A percentile compares a stretch with the other conserved stretches of the same genome.
These are phyloP conservation scores for Itoplectis maculator DNA, from an alignment of 2,888 invertebrate species.

Conservation along the genomic window DNA sequence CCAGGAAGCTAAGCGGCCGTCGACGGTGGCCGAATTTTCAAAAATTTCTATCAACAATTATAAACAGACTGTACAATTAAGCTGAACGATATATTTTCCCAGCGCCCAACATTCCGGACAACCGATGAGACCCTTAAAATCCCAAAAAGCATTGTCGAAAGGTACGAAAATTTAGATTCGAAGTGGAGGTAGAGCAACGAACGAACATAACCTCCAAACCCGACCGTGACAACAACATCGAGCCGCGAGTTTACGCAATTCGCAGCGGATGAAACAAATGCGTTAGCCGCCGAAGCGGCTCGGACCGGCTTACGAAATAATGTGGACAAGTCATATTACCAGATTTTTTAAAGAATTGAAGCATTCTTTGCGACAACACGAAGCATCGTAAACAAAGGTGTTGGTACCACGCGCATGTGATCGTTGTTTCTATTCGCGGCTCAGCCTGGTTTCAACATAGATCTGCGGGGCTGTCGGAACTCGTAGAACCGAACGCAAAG, in stretches of 20 bases:
- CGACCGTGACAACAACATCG: neutral
- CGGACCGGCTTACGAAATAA: constrained; percentile 25
- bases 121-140: neutral
- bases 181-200: neutral
- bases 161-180: neutral
- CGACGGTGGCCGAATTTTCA: neutral
- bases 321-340: constrained; percentile 84
- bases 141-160: neutral
- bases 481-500: neutral
- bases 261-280: neutral
- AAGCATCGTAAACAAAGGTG: constrained; percentile 79
- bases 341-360: constrained; percentile 92
- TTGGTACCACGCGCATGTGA: constrained; percentile 48
- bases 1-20: neutral
- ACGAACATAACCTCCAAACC: constrained; percentile 8
- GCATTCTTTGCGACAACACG: constrained; percentile 86
- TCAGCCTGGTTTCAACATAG: neutral
- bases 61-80: neutral
- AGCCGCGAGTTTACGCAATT: neutral
- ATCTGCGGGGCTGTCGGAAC: neutral
- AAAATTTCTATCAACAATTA: neutral
- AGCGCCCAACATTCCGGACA: neutral
- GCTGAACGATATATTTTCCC: no score
- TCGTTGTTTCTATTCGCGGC: constrained; percentile 41
- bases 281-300: constrained; percentile 27